Evolutionary conservation across 2,797 vertebrate genomes (phyloP).

Genomic region (Discoglossus pictus): DNA sequence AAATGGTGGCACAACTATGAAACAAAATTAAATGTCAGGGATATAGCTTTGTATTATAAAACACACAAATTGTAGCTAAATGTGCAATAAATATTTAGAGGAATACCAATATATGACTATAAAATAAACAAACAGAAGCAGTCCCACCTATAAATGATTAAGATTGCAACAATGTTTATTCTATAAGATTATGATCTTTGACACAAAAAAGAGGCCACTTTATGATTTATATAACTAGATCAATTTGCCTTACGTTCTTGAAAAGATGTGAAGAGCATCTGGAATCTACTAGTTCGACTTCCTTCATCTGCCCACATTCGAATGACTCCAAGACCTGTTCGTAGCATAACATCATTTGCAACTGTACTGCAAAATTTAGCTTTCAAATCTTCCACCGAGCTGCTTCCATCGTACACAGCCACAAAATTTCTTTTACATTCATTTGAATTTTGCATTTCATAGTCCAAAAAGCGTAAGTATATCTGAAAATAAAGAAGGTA

Average conservation of each 20-base stretch:
- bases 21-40: too few relatives aligned
- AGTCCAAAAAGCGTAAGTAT: constrained; percentile 96
- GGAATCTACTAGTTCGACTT: constrained; percentile 90
- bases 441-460: constrained; percentile 98
- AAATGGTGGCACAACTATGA: too few relatives aligned
- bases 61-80: too few relatives aligned
- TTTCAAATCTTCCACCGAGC: constrained; percentile 93
- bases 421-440: constrained; percentile 98
- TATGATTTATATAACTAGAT: constrained; percentile 7
- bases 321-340: constrained; percentile 89
- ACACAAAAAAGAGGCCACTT: too few relatives aligned
- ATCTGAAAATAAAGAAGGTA: constrained; percentile 74
- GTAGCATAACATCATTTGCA: constrained; percentile 95
- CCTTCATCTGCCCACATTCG: constrained; percentile 98
- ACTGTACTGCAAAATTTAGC: constrained; percentile 98
- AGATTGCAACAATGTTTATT: too few relatives aligned
- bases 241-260: constrained; percentile 89
- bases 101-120: too few relatives aligned
- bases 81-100: too few relatives aligned
- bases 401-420: constrained; percentile 95
- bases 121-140: too few relatives aligned
- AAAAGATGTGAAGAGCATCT: constrained; percentile 98
- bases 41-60: too few relatives aligned
- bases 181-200: too few relatives aligned
- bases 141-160: too few relatives aligned